A percentile compares a stretch with the other conserved stretches of the same genome.
These are phyloP conservation scores for Gymnorhina tibicen DNA, from an alignment of 2,113 vertebrate species.

Conservation along the genomic window DNA sequence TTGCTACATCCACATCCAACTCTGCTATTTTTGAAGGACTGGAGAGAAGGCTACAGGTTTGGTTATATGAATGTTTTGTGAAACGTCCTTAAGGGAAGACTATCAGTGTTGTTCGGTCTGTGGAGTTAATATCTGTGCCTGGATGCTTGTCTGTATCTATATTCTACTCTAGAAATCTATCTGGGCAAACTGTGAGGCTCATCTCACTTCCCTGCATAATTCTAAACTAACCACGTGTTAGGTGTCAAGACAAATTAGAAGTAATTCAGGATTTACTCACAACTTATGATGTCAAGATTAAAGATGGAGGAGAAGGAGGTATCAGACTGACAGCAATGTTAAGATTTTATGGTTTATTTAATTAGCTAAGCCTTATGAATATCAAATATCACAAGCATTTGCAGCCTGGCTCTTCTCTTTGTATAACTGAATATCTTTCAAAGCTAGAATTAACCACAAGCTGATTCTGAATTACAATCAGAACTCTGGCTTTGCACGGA, in stretches of 20 bases:
- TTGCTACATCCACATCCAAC: neutral
- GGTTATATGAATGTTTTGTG: neutral
- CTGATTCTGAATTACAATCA: neutral
- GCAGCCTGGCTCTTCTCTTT: neutral
- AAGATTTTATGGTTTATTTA: neutral
- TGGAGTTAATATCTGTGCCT: neutral
- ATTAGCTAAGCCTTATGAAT: neutral
- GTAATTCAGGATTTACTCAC: neutral
- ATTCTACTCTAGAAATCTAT: neutral
- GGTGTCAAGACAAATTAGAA: neutral
- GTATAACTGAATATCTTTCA: neutral
- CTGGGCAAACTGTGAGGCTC: neutral
- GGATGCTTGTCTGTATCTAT: neutral
- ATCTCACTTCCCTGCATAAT: neutral
- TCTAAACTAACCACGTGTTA: neutral
- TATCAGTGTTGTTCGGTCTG: neutral
- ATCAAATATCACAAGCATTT: neutral
- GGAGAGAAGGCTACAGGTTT: neutral
- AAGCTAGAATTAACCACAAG: neutral
- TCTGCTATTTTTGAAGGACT: neutral
- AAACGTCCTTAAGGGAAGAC: neutral
- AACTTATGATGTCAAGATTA: neutral
- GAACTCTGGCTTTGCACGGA: neutral
- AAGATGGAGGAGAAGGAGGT: neutral
- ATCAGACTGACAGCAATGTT: neutral